These are phyloP conservation scores for Lypha dubia DNA, from an alignment of 2,888 invertebrate genomes.

Conservation along the genomic window DNA sequence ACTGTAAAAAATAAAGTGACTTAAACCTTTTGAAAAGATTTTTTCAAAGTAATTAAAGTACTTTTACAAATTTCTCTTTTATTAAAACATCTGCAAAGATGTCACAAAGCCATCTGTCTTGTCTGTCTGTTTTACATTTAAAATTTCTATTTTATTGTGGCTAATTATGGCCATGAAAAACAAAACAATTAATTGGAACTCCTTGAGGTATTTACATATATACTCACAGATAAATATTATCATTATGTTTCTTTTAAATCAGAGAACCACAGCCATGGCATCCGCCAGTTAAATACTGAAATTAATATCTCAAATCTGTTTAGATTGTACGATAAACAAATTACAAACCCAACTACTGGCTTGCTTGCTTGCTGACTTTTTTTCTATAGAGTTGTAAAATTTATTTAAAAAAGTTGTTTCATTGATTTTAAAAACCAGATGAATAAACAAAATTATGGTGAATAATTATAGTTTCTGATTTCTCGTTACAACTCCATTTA, in stretches of 20 bases:
- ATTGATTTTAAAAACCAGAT: conserved; percentile 22
- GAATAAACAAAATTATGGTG: conserved; percentile 15
- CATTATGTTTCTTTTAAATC: neutral
- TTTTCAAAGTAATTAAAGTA: conserved; percentile 4
- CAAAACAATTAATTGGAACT: conserved; percentile 4
- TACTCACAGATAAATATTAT: neutral
- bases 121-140: neutral
- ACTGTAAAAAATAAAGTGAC: too few relatives aligned
- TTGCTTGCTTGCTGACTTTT: too few relatives aligned
- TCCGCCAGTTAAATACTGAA: conserved; percentile 5
- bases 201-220: conserved; percentile 1
- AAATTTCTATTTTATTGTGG: conserved; percentile 46
- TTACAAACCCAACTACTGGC: conserved; percentile 2
- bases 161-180: neutral
- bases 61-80: conserved; percentile 36
- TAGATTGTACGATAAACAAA: conserved; percentile 2
- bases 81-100: neutral
- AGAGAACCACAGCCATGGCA: conserved; percentile 6
- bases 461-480: conserved; percentile 7
- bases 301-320: conserved; percentile 21
- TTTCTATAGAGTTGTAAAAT: conserved; percentile 17
- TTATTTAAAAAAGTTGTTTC: conserved; percentile 4
- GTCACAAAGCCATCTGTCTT: conserved; percentile 6
- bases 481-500: neutral
- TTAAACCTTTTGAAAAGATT: conserved; percentile 6